Conservation (phyloP, 2,113 vertebrate species). For the Pleuronectes platessa region DNA sequence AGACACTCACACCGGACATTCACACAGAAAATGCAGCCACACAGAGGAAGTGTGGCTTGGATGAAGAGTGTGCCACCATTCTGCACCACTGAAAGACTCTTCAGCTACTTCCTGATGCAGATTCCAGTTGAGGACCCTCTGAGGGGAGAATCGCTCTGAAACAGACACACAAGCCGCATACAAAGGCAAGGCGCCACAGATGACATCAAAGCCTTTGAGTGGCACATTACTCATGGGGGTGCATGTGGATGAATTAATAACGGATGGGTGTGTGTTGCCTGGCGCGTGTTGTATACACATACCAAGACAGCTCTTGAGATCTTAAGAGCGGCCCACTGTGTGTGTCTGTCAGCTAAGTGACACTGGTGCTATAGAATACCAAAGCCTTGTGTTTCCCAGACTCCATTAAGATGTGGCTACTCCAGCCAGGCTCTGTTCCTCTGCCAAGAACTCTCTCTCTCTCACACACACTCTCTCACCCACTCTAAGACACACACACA, state of each 20-base stretch:
- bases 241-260: constrained; percentile 54
- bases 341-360: constrained; percentile 62
- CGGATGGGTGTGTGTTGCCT: constrained; percentile 9
- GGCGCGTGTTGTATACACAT: constrained; percentile 34
- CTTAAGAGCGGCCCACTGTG: constrained; percentile 66
- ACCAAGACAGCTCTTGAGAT: constrained; percentile 56
- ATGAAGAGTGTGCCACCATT: constrained; percentile 25
- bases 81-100: constrained; percentile 34
- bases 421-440: constrained; percentile 39
- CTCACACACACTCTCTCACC: constrained; percentile 28
- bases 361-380: constrained; percentile 63
- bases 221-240: constrained; percentile 49
- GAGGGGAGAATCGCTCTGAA: constrained; percentile 17
- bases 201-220: constrained; percentile 55
- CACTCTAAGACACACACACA: constrained; percentile 8
- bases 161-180: constrained; percentile 30
- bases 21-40: not conserved
- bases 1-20: not conserved
- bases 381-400: constrained; percentile 71
- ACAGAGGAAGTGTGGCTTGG: constrained; percentile 3
- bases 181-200: constrained; percentile 41
- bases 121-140: constrained; percentile 38
- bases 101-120: constrained; percentile 36
- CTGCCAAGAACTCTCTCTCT: constrained; percentile 46
- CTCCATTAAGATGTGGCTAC: constrained; percentile 64